A percentile compares a stretch with the other conserved stretches of the same genome.
phyloP scores from a whole-genome alignment of 2,888 invertebrate species.

The Anoplius nigerrimus region DNA sequence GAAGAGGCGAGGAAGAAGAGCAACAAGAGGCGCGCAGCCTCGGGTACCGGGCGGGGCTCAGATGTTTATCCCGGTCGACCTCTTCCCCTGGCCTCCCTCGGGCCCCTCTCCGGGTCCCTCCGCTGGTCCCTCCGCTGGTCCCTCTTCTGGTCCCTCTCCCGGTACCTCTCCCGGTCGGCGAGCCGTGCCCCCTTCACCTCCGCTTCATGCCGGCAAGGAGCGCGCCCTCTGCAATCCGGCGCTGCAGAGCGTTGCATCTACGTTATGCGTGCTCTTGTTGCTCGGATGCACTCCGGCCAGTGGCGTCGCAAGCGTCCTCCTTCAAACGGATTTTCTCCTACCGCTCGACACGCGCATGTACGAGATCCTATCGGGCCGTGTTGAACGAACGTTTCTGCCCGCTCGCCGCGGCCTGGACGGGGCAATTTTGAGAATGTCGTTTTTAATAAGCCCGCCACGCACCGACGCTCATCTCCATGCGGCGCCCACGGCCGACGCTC shows the following conservation, averaged over 20 bases:
- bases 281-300: conserved; percentile 64
- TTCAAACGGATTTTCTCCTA: not conserved
- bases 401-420: too few species aligned
- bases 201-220: conserved; percentile 59
- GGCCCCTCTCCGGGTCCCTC: conserved; percentile 55
- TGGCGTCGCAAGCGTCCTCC: conserved; percentile 63
- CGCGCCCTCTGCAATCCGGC: conserved; percentile 67
- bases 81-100: conserved; percentile 63
- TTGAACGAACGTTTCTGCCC: too few species aligned
- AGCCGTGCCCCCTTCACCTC: conserved; percentile 63
- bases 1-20: conserved; percentile 57
- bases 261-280: conserved; percentile 67
- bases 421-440: too few species aligned
- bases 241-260: conserved; percentile 51
- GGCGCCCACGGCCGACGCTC: too few species aligned
- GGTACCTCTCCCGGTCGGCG: conserved; percentile 60
- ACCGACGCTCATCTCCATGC: too few species aligned
- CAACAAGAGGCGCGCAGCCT: conserved; percentile 68
- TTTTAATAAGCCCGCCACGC: too few species aligned
- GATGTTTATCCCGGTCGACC: conserved; percentile 74
- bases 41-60: conserved; percentile 74
- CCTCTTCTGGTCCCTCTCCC: conserved; percentile 60
- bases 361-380: too few species aligned
- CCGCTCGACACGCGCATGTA: not conserved
- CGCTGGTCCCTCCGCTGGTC: conserved; percentile 62